These are phyloP conservation scores for Xiphophorus maculatus DNA, from an alignment of 2,113 vertebrate genomes.

Conservation along the genomic window DNA sequence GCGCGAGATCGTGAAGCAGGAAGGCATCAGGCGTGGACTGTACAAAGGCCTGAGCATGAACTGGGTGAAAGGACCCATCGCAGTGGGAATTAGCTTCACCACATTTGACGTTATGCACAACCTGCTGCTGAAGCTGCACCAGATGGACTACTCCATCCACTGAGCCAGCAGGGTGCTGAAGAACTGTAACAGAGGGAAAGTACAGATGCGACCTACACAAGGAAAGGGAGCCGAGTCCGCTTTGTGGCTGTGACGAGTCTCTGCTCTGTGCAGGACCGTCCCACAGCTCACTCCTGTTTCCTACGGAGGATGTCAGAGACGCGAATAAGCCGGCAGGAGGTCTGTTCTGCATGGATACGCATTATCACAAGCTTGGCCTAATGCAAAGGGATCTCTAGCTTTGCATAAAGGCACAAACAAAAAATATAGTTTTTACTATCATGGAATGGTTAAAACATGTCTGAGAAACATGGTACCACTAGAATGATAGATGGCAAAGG, in stretches of 20 bases:
- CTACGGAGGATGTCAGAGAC: constrained; percentile 12
- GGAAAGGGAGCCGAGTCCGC: not conserved
- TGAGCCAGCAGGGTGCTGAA: constrained; percentile 42
- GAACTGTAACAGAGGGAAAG: not conserved
- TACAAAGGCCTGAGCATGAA: constrained; percentile 99
- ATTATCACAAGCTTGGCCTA: not conserved
- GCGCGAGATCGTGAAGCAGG: constrained; percentile 83
- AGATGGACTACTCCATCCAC: constrained; percentile 70
- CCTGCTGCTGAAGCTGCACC: constrained; percentile 86
- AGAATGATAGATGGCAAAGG: not conserved
- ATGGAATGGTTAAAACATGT: not conserved
- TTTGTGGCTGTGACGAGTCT: constrained; percentile 6
- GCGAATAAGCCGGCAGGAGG: constrained; percentile 5
- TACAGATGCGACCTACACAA: constrained; percentile 14
- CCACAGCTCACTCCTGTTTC: constrained; percentile 19
- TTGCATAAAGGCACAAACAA: not conserved
- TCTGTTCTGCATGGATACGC: constrained; percentile 5
- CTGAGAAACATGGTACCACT: constrained; percentile 1
- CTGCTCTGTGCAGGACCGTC: constrained; percentile 9
- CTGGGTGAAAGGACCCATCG: constrained; percentile 96
- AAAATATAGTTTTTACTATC: constrained; percentile 14
- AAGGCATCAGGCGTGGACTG: constrained; percentile 87
- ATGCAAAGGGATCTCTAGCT: constrained; percentile 18
- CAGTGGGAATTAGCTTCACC: constrained; percentile 94
- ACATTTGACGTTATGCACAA: constrained; percentile 93